Evolutionary conservation across 2,888 invertebrate species (phyloP), one percentile per base, ranked within the genome.

Genomic region (Hirtodrosophila trivittata): DNA sequence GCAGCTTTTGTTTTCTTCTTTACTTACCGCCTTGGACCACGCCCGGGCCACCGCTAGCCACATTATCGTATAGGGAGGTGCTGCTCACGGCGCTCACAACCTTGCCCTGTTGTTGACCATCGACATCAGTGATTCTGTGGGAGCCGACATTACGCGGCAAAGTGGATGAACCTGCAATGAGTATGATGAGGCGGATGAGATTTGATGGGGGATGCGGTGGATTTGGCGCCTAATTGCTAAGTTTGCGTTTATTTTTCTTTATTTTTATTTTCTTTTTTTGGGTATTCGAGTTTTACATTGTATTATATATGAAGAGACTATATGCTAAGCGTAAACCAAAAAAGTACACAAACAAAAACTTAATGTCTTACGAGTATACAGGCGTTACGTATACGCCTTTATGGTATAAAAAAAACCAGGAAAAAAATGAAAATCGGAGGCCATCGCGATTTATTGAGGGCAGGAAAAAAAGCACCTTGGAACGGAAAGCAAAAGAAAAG

Each of bases 51-150:
- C 89, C 84, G 57, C 87, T 81, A 54, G 93, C 90, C 47, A 97
- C 96, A 89, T 97, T 96, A 91, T 97, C 97, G 88, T 97, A 96
- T 42, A 97, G 93, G 50, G 96, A 96, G 32, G 96, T 96, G 78
- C 96, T 96, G 68, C 96, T 96, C n/a, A 96, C 95, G 47, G 96
- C 96, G 21, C 95, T 94, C 43, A 95, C 94, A 58, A 96, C 95
- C 90, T 95, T 96, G 66, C 92, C 91, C 72, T 93, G 92, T 66
- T 92, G 90, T 63, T 93, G 83, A 51, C 87, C 88, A 69, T 88
- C 86, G 72, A 86, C 82, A 71, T 89, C 83, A 66, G 87, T 87
- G 70, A 88, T 82, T 63, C 88, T 76, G 70, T 88, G 87, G 32
- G 89, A 89, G 63, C 89, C 89, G 70, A 88, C 88, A 70, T 87